Evolutionary conservation across 2,113 vertebrate species (phyloP), one percentile per base, ranked within the genome.

Genomic region (Gallinago paraguaiae): DNA sequence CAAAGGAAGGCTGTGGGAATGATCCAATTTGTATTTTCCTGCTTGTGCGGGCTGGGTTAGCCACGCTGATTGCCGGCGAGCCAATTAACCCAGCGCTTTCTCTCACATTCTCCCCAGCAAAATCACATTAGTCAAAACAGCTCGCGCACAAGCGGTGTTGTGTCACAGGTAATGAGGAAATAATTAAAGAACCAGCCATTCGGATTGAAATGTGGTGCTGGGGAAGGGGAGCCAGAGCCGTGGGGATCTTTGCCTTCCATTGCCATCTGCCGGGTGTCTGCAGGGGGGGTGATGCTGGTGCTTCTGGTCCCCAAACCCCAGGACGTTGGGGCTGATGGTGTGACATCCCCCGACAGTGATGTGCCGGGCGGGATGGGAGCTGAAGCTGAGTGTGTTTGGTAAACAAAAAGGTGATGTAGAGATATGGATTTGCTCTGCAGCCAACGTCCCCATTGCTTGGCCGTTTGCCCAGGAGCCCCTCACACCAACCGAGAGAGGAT

Each of bases 311-410:
- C 53, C 74, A 61, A 15, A 3, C 5, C 27, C 30, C 5, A 28
- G 31, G 7, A 2, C 6, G 0, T 0, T 0, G 2, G n/a, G 54
- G 67, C 8, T 50, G 10, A 13, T 1, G 45, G 25, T 31, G 83
- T 43, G 67, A 17, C 31, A 16, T 15, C n/a, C 17, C 2, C 0
- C 4, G 13, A 3, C 69, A 18, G 5, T 0, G 19, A 56, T 27
- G 30, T 30, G 12, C 11, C 10, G 4, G 43, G 13, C 0, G 0
- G 14, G 75, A 3, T 7, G 28, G 33, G 54, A 59, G 4, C 41
- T 24, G 37, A 35, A 48, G 2, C 7, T 16, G 35, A 46, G 8
- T 1, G 19, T 30, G 14, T 45, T 71, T 13, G 33, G 25, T 17
- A 35, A 79, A 35, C n/a, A 6, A 17, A 67, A 48, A 2, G 31